Conservation (phyloP, 2,113 vertebrate species). For the Cochlearius cochlearius region DNA sequence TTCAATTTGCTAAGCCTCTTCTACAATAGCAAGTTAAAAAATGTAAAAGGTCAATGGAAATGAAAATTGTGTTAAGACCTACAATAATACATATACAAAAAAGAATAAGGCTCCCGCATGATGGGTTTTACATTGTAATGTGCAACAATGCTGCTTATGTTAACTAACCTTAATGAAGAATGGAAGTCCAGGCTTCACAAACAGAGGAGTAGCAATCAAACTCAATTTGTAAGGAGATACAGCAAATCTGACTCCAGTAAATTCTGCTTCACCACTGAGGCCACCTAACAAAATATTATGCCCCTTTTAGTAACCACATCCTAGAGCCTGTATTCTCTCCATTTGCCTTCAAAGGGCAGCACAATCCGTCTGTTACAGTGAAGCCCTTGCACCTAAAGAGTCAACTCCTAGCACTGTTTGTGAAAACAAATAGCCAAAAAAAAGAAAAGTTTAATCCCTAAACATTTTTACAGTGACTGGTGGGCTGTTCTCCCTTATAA, state of each 20-base stretch:
- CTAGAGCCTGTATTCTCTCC: not conserved
- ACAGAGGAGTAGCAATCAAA: constrained; percentile 87
- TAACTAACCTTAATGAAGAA: constrained; percentile 83
- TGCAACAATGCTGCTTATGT: not conserved
- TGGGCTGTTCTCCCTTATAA: not conserved
- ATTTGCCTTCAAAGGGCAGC: not conserved
- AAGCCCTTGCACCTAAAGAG: not conserved
- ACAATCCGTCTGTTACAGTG: not conserved
- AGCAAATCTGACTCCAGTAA: constrained; percentile 78
- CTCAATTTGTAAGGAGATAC: constrained; percentile 84
- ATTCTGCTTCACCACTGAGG: constrained; percentile 84
- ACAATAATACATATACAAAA: not conserved
- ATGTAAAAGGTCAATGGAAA: not conserved
- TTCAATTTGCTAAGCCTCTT: not conserved
- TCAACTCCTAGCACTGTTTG: not conserved
- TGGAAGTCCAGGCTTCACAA: constrained; percentile 91
- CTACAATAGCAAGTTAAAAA: not conserved
- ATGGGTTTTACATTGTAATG: not conserved
- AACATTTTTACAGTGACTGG: not conserved
- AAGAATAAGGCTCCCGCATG: not conserved
- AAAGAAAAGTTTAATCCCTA: not conserved
- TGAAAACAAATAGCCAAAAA: not conserved
- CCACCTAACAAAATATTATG: constrained; percentile 77
- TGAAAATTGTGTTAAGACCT: not conserved
- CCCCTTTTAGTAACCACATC: not conserved